Base-by-base conservation (phyloP, 2,797 vertebrate species). In the Gymnopithys bicolor region DNA sequence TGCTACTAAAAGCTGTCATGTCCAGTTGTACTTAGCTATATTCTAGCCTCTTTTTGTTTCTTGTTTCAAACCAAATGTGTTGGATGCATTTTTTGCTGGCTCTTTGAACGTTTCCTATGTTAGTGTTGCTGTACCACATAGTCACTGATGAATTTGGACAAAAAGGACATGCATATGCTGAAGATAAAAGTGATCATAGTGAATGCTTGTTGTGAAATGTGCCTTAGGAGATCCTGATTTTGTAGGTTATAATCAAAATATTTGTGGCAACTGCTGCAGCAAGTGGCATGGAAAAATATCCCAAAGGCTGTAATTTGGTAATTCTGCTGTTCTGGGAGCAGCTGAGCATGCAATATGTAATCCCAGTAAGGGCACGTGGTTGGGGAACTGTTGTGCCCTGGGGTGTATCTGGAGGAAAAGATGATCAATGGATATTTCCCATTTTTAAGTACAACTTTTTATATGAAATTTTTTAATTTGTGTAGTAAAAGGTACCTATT, bases 161-260 rank as follows among this genome's bases (percentile, higher is more conserved):
- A 63, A 90, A 82, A 70, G 35, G 12, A 21, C 8, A 4, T 30
- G 7, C 35, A 35, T 48, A 3, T 83, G 17, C 43, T 75, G 76
- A 43, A 70, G 45, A 55, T 13, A 60, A 28, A 77, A 70, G 33
- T 74, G 71, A 77, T 89, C 33, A 55, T 9, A 80, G 52, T 14
- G 56, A 86, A 30, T 93, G 84, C 51, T 78, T 80, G 22, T 74
- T 74, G 70, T 88, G 80, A 63, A 84, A 33, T 23, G 22, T 91
- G n/a, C 51, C 39, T 91, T 86, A 60, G 19, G 35, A 76, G 80
- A 68, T 74, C 19, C 30, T 14, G 18, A 64, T 84, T 93, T 85
- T 6, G 3, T 75, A 86, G 83, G 66, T 81, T 95, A 33, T 92
- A 92, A 94, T 95, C 19, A 79, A 93, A 88, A 85, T 93, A 45